Evolutionary conservation across 2,888 invertebrate genomes (phyloP).

Genomic region (Callyntrura sp.): DNA sequence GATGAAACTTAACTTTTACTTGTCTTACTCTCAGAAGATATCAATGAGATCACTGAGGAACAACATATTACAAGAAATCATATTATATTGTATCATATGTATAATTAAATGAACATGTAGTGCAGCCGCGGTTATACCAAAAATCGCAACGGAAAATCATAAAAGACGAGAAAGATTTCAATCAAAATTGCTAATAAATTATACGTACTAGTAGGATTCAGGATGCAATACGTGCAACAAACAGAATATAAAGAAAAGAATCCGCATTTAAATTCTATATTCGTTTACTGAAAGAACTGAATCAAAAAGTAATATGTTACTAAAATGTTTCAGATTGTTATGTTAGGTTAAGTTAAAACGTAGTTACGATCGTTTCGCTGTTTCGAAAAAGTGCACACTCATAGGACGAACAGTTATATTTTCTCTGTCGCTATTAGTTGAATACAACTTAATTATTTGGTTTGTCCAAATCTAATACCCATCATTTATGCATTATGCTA

Average conservation of each 20-base stretch:
- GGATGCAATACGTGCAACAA: constrained; percentile 62
- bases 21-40: constrained; percentile 73
- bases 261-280: constrained; percentile 64
- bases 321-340: constrained; percentile 33
- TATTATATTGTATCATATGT: constrained; percentile 70
- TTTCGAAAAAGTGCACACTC: neutral
- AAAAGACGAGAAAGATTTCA: constrained; percentile 79
- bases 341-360: constrained; percentile 19
- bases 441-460: neutral
- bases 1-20: constrained; percentile 77
- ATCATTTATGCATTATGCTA: neutral
- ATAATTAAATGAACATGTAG: constrained; percentile 64
- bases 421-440: neutral
- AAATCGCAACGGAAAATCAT: constrained; percentile 73
- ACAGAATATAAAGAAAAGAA: constrained; percentile 52
- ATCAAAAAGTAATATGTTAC: constrained; percentile 52
- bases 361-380: neutral
- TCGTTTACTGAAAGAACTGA: too few relatives aligned
- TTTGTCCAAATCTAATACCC: neutral
- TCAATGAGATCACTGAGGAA: constrained; percentile 76
- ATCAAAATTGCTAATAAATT: constrained; percentile 73
- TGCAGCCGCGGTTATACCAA: constrained; percentile 69
- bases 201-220: constrained; percentile 72
- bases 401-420: neutral
- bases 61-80: constrained; percentile 72